Base-by-base conservation (phyloP, 1,140 invertebrate genomes). In the Temnothorax curvispinosus region DNA sequence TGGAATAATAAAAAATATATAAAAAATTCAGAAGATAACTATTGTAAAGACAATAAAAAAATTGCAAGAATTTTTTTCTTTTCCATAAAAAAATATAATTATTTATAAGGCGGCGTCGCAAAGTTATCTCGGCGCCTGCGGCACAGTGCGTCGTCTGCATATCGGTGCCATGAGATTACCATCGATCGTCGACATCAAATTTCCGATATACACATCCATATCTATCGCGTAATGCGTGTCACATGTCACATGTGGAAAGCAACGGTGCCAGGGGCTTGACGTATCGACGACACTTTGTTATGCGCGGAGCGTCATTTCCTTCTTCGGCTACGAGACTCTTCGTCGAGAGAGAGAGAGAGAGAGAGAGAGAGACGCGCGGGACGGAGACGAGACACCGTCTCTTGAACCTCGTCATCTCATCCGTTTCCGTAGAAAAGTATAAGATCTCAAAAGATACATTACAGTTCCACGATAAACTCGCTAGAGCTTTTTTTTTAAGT, bases 251-350 rank as follows among this genome's bases (percentile, higher is more conserved):
- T 54, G 52, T 56, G 86, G 86, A 90, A 90, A 88, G 87, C 86
- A 88, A 77, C 69, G 64, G 89, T 86, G 89, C 85, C 67, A 85
- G 50, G 21, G 52, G 74, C 72, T 69, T 85, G 80, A 67, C 75
- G 75, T 71, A 80, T 75, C 71, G 87, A 62, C 71, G 87, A 62
- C 62, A 75, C 81, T 89, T 93, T 92, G 89, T 93, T 93, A 93
- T 93, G 91, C 92, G 85, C 60, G 84, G 78, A 85, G 87, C 91
- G 89, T 92, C 91, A 92, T 93, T 93, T 93, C 92, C 92, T 92
- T 92, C 91, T 91, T 85, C 41, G 58, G 69, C 38, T 58, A 47
- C 44, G 54, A 75, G 32, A 9, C 54, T 74, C 67, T 50, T 50
- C 54, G 47, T 84, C 41, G 52, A 67, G 47, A 75, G 27, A 27